Base-by-base conservation (phyloP, 2,888 invertebrate species). In the Drosophila testacea region DNA sequence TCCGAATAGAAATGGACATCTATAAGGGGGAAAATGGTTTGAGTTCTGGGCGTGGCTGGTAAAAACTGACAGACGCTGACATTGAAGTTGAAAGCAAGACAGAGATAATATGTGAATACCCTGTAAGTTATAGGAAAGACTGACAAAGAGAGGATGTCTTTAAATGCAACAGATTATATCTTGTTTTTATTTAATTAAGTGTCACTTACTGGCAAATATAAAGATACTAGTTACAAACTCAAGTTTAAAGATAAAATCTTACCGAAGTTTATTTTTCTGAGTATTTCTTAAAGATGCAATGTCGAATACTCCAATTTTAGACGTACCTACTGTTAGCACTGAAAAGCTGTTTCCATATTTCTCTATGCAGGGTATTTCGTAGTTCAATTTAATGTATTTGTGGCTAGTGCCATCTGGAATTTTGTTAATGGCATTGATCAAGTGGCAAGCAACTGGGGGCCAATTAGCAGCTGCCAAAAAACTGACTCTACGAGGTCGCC, bases 391-490 rank as follows among this genome's bases (percentile, higher is more conserved):
- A 39, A n/a, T 42, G 6, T 2, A 11, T 11, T 27, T 13, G 16
- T 9, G n/a, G 13, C 27, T 13, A 11, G 3, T 28, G 6, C 6
- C 28, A 38, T 32, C 10, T 28, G 11, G 4, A 46, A 4, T 27
- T 2, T 28, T 54, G 28, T 42, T 30, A 55, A 50, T 62, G 55
- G 32, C 50, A 39, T 51, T 42, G 73, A 62, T 72, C 66, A 66
- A 72, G 38, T 60, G 72, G 61, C 9, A 7, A 27, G 28, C 64
- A 55, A 64, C 57, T 64, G 27, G 36, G 16, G 60, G 64, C 62
- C 77, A 72, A 72, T 72, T 72, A 67, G 36, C 47, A 48, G 38
- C 57, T 61, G 67, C 42, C 52, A 61, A 61, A 72, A 59, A 55
- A 46, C 16, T 51, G 41, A 59, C 47, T 46, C 41, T 34, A 51